These are phyloP conservation scores for Temnothorax ravouxi DNA, from an alignment of 2,888 invertebrate genomes.

Conservation along the genomic window DNA sequence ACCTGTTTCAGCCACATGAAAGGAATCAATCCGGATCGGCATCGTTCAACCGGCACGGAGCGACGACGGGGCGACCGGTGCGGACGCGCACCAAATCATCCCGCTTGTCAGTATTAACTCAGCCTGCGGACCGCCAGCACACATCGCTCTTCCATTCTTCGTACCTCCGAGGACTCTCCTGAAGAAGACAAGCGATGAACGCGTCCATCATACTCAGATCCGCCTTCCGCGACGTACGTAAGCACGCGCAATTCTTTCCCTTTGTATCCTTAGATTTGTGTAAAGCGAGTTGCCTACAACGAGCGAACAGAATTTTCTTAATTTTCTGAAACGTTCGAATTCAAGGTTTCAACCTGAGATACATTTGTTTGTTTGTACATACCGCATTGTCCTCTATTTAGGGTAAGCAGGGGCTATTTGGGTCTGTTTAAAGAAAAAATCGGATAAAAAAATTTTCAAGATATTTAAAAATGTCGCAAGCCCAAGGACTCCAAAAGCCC, in stretches of 20 bases:
- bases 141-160: background rate
- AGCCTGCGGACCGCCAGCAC: conserved; percentile 32
- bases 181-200: conserved; percentile 46
- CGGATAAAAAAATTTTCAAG: no score
- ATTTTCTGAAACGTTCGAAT: background rate
- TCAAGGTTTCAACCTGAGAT: background rate
- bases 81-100: conserved; percentile 35
- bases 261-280: background rate
- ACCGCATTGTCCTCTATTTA: background rate
- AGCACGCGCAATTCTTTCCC: background rate
- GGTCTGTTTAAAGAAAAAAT: no score
- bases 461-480: no score
- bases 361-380: background rate
- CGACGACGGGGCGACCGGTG: background rate
- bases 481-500: no score
- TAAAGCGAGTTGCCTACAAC: background rate
- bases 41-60: background rate
- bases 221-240: conserved; percentile 62
- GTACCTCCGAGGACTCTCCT: background rate
- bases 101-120: conserved; percentile 53
- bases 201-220: conserved; percentile 40
- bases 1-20: conserved; percentile 53
- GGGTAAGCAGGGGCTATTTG: no score
- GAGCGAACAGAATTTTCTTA: background rate
- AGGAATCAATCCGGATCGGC: conserved; percentile 9